These are phyloP conservation scores for Temnothorax unifasciatus DNA, from an alignment of 2,888 invertebrate genomes.

Conservation along the genomic window DNA sequence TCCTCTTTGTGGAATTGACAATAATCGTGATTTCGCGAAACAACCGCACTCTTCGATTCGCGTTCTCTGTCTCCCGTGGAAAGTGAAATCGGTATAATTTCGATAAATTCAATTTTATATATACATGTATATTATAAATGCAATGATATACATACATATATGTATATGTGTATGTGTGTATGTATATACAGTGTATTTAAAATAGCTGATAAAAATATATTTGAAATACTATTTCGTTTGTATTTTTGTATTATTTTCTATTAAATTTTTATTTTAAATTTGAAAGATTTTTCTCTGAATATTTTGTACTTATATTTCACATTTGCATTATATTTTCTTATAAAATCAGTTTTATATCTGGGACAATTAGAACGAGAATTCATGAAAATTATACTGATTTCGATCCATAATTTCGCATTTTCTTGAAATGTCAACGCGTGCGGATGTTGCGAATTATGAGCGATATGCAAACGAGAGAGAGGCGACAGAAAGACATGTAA, in stretches of 20 bases:
- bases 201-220: background rate
- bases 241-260: slow-evolving; percentile 9
- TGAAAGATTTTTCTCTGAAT: background rate
- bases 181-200: slow-evolving; percentile 3
- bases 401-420: background rate
- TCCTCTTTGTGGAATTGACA: background rate
- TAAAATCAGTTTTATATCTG: slow-evolving; percentile 5
- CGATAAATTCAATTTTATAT: slow-evolving; percentile 9
- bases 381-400: slow-evolving; percentile 24
- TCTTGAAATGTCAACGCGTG: slow-evolving; percentile 21
- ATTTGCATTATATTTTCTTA: background rate
- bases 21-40: slow-evolving; percentile 24
- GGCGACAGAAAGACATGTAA: slow-evolving; percentile 58
- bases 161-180: background rate
- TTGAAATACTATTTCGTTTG: background rate
- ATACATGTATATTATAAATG: background rate
- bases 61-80: slow-evolving; percentile 5
- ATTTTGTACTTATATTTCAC: background rate
- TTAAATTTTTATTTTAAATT: slow-evolving; percentile 14
- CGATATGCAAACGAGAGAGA: slow-evolving; percentile 21
- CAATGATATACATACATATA: background rate
- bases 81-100: slow-evolving; percentile 42
- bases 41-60: slow-evolving; percentile 39
- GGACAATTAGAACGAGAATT: background rate
- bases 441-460: slow-evolving; percentile 29